Evolutionary conservation across 2,888 invertebrate genomes (phyloP).

Genomic region (Nineta flava): DNA sequence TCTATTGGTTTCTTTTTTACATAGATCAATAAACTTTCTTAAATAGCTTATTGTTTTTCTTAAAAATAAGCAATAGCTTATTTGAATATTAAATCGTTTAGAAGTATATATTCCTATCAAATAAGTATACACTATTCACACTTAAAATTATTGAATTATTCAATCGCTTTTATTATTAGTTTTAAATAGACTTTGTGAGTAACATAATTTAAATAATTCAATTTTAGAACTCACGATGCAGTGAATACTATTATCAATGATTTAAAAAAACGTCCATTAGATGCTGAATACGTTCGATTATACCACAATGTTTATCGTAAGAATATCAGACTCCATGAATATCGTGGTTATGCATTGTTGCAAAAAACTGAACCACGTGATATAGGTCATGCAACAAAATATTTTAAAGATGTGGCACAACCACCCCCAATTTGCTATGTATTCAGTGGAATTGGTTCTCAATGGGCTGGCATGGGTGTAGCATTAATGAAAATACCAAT

Average conservation of each 20-base stretch:
- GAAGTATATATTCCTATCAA: too few species aligned
- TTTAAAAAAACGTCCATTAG: slow-evolving; percentile 39
- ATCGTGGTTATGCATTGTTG: slow-evolving; percentile 55
- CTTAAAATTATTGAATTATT: too few species aligned
- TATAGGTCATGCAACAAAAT: slow-evolving; percentile 40
- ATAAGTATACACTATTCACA: too few species aligned
- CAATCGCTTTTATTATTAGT: too few species aligned
- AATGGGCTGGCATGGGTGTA: slow-evolving; percentile 53
- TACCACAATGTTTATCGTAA: slow-evolving; percentile 34
- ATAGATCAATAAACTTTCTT: too few species aligned
- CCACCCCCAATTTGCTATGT: slow-evolving; percentile 42
- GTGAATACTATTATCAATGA: slow-evolving; percentile 43
- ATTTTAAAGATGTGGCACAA: slow-evolving; percentile 22
- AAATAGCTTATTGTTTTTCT: too few species aligned
- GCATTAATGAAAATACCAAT: slow-evolving; percentile 47
- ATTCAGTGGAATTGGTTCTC: slow-evolving; percentile 61
- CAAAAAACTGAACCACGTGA: slow-evolving; percentile 28
- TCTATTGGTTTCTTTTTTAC: too few species aligned
- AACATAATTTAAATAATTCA: too few species aligned
- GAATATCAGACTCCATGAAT: slow-evolving; percentile 46
- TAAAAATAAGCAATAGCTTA: too few species aligned
- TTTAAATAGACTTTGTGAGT: too few species aligned
- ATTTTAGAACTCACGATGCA: slow-evolving; percentile 60
- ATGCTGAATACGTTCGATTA: slow-evolving; percentile 41
- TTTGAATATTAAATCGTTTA: too few species aligned